Percentiles rank a stretch among this genome's conserved stretches.
Evolutionary conservation across 2,113 vertebrate species (phyloP).

Genomic region (Prinia subflava): DNA sequence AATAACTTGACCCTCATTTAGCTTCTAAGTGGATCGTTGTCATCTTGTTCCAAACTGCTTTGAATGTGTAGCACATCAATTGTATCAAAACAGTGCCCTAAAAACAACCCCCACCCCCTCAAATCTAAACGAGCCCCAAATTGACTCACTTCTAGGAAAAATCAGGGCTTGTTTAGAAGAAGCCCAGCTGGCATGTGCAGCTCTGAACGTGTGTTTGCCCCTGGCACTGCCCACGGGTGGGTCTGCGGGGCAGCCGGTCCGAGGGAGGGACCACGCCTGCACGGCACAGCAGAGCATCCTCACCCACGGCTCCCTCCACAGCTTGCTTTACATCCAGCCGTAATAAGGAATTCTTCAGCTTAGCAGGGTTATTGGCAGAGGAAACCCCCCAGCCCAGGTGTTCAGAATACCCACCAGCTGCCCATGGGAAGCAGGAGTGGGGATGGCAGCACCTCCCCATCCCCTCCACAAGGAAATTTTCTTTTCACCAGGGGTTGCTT

Average conservation of each 20-base stretch:
- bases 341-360: neutral
- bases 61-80: neutral
- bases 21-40: neutral
- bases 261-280: accelerated
- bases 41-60: neutral
- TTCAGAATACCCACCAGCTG: neutral
- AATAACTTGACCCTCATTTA: neutral
- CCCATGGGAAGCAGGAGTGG: neutral
- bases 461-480: neutral
- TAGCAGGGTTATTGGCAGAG: neutral
- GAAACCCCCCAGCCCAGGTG: neutral
- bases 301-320: neutral
- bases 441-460: neutral
- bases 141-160: accelerated
- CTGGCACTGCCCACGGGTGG: neutral
- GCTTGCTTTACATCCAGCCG: neutral
- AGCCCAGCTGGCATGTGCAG: neutral
- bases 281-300: accelerated
- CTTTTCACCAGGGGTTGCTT: neutral
- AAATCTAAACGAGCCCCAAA: neutral
- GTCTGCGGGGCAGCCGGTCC: accelerated
- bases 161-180: neutral
- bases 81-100: neutral
- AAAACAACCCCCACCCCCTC: neutral
- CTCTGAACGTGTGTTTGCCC: neutral